Conservation (phyloP, 1,140 invertebrate genomes). For the Leptinotarsa defecta region DNA sequence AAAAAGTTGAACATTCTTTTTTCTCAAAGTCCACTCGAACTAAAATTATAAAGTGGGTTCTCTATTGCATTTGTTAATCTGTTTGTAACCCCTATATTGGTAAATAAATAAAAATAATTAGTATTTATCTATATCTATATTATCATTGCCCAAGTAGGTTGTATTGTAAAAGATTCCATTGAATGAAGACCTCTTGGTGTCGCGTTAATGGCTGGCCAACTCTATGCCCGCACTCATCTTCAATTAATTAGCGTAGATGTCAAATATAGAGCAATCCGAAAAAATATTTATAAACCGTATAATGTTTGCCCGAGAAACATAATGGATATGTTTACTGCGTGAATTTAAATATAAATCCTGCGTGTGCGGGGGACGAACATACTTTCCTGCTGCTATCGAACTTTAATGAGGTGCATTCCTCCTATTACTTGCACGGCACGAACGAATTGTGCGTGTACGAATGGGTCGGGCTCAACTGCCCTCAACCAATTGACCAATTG, state of each 20-base stretch:
- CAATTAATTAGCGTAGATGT: background rate
- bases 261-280: background rate
- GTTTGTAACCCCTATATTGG: no score
- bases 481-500: background rate
- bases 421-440: conserved; percentile 3
- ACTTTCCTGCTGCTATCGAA: conserved; percentile 33
- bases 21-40: no score
- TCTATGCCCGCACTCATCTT: no score
- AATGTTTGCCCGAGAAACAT: background rate
- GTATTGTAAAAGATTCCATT: no score
- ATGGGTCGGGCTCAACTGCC: background rate
- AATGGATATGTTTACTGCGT: conserved; percentile 1
- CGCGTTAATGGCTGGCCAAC: no score
- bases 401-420: conserved; percentile 39
- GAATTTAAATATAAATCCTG: conserved; percentile 33
- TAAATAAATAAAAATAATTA: no score
- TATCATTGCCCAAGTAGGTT: no score
- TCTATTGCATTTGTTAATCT: no score
- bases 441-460: conserved; percentile 4
- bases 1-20: no score
- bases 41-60: no score
- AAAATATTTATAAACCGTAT: background rate
- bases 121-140: no score
- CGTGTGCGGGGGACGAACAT: conserved; percentile 18
- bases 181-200: no score